Percentiles rank a stretch among this genome's conserved stretches.
phyloP scores from a whole-genome alignment of 2,888 invertebrate genomes.

The Falcaria lacertinaria region DNA sequence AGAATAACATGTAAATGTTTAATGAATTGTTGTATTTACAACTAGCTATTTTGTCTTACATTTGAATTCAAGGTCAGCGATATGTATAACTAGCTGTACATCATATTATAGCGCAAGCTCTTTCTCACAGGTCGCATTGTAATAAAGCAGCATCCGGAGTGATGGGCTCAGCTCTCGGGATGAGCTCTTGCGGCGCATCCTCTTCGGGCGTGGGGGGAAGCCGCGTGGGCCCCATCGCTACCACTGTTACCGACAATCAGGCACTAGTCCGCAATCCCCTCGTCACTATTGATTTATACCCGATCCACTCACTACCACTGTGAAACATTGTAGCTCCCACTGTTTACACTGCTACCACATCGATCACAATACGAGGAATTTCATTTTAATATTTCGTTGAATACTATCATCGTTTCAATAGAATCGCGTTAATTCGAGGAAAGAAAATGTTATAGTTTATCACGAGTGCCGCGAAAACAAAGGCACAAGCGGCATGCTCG shows the following conservation, averaged over 20 bases:
- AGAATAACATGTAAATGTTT: too few relatives aligned
- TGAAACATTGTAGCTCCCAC: slow-evolving; percentile 40
- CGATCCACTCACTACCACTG: slow-evolving; percentile 42
- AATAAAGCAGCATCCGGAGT: slow-evolving; percentile 35
- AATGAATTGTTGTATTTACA: too few relatives aligned
- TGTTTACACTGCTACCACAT: slow-evolving; percentile 24
- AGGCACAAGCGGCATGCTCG: slow-evolving; percentile 68
- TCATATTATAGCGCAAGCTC: too few relatives aligned
- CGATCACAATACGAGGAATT: slow-evolving; percentile 13
- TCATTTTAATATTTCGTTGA: slow-evolving; percentile 23
- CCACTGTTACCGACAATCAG: slow-evolving; percentile 39
- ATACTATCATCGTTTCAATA: slow-evolving; percentile 27
- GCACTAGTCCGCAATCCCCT: slow-evolving; percentile 53
- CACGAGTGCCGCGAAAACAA: slow-evolving; percentile 54
- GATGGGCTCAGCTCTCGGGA: slow-evolving; percentile 37
- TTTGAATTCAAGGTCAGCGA: too few relatives aligned
- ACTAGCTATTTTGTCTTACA: not conserved
- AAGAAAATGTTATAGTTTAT: slow-evolving; percentile 35
- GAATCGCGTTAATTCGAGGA: slow-evolving; percentile 33
- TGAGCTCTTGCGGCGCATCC: slow-evolving; percentile 44
- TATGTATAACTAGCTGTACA: too few relatives aligned
- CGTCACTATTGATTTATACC: slow-evolving; percentile 38
- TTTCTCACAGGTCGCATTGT: slow-evolving; percentile 51
- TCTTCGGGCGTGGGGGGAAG: slow-evolving; percentile 66
- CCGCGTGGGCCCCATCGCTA: slow-evolving; percentile 66